Evolutionary conservation across 2,888 invertebrate genomes (phyloP).

Genomic region (Digitonthophagus gazella): DNA sequence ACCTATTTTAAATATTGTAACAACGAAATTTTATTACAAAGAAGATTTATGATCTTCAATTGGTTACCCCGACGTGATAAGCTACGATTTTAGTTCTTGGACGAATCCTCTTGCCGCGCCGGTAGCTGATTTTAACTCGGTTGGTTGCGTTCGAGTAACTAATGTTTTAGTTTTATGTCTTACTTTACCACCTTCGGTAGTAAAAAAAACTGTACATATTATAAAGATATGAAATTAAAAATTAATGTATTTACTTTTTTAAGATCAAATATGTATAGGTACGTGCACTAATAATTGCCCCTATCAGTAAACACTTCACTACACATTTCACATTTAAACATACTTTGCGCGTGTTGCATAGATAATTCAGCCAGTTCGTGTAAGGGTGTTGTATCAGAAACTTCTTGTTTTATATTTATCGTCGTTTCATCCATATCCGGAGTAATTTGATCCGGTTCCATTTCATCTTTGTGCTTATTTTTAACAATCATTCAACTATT

Average conservation of each 20-base stretch:
- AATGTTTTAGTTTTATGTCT: conserved; percentile 59
- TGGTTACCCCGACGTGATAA: too few species aligned
- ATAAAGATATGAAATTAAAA: too few species aligned
- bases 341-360: conserved; percentile 50
- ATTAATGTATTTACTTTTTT: too few species aligned
- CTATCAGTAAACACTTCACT: conserved; percentile 71
- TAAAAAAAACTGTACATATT: conserved; percentile 53
- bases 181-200: conserved; percentile 54
- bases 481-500: conserved; percentile 50
- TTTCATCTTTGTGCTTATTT: conserved; percentile 37
- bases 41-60: too few species aligned
- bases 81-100: conserved; percentile 67
- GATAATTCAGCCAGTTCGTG: conserved; percentile 55
- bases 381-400: conserved; percentile 52
- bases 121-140: conserved; percentile 51
- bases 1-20: too few species aligned
- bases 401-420: conserved; percentile 38
- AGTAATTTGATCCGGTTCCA: conserved; percentile 36
- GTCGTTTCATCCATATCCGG: conserved; percentile 51
- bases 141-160: conserved; percentile 55
- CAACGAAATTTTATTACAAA: too few species aligned
- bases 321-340: conserved; percentile 82
- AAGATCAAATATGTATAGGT: conserved; percentile 76
- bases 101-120: conserved; percentile 56
- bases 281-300: conserved; percentile 73